phyloP scores from a whole-genome alignment of 2,888 invertebrate species.

The Eurois occulta region DNA sequence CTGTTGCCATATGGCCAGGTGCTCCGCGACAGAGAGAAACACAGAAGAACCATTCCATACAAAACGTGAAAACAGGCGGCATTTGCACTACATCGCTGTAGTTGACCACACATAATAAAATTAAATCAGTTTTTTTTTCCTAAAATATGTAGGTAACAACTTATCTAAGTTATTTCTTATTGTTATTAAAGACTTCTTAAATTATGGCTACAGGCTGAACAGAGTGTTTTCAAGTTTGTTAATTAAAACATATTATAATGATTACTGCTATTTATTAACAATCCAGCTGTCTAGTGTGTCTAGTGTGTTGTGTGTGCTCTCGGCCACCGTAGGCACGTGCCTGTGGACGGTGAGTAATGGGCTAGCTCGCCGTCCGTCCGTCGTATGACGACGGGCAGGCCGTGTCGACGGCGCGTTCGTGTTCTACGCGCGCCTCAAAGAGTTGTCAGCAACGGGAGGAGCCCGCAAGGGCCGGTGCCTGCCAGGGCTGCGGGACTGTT shows the following conservation, averaged over 20 bases:
- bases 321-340: no score
- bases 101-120: neutral
- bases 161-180: neutral
- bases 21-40: neutral
- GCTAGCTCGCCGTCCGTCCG: no score
- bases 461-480: no score
- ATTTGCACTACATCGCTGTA: neutral
- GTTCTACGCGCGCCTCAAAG: no score
- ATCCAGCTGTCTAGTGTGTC: neutral
- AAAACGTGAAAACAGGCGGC: neutral
- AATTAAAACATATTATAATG: neutral
- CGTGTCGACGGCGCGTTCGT: no score
- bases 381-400: no score
- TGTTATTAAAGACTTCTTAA: neutral
- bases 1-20: constrained; percentile 57
- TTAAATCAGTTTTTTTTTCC: neutral
- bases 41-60: constrained; percentile 26
- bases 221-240: neutral
- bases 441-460: no score
- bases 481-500: no score
- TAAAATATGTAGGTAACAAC: neutral
- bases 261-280: neutral
- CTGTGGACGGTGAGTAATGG: no score
- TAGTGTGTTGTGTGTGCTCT: no score
- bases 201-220: neutral